phyloP scores from a whole-genome alignment of 1,140 invertebrate genomes.

The Euschistus heros region DNA sequence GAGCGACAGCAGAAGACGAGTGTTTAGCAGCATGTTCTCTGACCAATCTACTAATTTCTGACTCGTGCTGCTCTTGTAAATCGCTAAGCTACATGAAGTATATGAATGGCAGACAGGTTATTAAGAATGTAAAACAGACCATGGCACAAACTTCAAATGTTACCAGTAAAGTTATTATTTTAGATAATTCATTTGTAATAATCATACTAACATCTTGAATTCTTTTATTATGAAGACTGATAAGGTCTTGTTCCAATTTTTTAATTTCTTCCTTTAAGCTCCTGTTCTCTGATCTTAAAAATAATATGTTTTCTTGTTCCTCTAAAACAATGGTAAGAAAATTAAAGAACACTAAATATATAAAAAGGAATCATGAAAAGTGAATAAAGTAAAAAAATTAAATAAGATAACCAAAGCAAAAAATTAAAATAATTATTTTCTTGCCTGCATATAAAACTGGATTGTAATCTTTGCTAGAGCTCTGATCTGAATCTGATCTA shows the following conservation, averaged over 20 bases:
- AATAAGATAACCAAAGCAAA: too few relatives aligned
- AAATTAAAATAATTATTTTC: too few relatives aligned
- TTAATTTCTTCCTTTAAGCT: constrained; percentile 47
- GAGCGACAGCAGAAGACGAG: constrained; percentile 37
- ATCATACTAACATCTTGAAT: constrained; percentile 54
- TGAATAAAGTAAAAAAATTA: constrained; percentile 25
- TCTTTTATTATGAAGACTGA: constrained; percentile 57
- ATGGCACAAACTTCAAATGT: constrained; percentile 12
- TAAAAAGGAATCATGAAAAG: constrained; percentile 29
- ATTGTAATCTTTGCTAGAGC: constrained; percentile 25
- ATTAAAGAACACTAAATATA: constrained; percentile 37
- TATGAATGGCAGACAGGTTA: constrained; percentile 11
- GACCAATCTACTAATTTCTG: constrained; percentile 47
- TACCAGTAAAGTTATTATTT: constrained; percentile 1
- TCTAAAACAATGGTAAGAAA: constrained; percentile 38
- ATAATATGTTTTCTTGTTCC: constrained; percentile 37
- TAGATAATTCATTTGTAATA: constrained; percentile 12
- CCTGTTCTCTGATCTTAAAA: constrained; percentile 44
- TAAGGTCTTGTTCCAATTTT: constrained; percentile 49
- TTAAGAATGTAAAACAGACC: constrained; percentile 13
- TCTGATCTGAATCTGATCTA: constrained; percentile 1
- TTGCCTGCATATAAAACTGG: constrained; percentile 24
- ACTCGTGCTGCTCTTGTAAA: constrained; percentile 63
- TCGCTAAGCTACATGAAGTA: constrained; percentile 47
- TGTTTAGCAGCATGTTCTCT: constrained; percentile 39